A percentile compares a stretch with the other conserved stretches of the same genome.
These are phyloP conservation scores for Ladona fulva DNA, from an alignment of 1,140 invertebrate genomes.

Conservation along the genomic window DNA sequence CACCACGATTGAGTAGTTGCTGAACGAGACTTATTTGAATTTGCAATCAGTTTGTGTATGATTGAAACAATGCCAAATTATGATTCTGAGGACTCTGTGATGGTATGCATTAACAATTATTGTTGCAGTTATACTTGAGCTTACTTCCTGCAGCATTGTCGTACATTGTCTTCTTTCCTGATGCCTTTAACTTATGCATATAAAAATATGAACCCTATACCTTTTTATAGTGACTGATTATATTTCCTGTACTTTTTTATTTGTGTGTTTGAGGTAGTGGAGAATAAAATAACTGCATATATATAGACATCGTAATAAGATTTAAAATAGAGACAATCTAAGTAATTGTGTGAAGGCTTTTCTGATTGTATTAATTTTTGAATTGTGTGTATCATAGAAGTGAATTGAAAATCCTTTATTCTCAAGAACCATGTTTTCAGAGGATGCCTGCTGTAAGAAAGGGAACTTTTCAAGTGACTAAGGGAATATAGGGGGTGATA, in stretches of 20 bases:
- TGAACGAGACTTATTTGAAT: not conserved
- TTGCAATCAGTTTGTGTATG: not conserved
- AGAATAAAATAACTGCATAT: not conserved
- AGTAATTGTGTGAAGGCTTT: not conserved
- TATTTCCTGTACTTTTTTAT: slow-evolving; percentile 7
- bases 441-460: not conserved
- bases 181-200: not conserved
- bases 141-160: not conserved
- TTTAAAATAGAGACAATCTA: not conserved
- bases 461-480: not conserved
- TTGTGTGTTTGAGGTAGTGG: slow-evolving; percentile 9
- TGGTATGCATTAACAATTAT: not conserved
- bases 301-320: not conserved
- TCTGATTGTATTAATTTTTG: not conserved
- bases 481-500: not conserved
- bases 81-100: not conserved
- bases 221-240: slow-evolving; percentile 1
- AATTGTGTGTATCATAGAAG: not conserved
- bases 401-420: not conserved
- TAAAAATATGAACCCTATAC: slow-evolving; percentile 2
- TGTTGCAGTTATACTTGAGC: not conserved
- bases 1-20: too few species aligned
- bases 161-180: not conserved
- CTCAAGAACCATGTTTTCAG: not conserved
- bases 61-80: not conserved